Evolutionary conservation across 30 jellyfish, hydroid and myxozoan species (phyloP).

Genomic region (Cassiopea andromeda): DNA sequence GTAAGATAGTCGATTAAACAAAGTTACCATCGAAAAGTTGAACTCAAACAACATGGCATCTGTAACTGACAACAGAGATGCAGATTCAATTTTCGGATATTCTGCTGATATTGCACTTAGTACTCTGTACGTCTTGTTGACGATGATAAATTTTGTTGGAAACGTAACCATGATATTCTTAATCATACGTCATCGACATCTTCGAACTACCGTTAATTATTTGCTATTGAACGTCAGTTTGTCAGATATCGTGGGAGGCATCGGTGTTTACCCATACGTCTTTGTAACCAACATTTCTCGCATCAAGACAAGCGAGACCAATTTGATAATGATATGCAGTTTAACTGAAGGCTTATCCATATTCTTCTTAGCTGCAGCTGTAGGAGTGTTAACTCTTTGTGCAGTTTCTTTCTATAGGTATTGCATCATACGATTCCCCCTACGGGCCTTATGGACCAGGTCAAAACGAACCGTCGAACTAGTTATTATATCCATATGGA

Average conservation of each 20-base stretch:
- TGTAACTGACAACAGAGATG: not conserved
- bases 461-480: constrained; percentile 40
- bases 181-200: constrained; percentile 39
- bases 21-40: not conserved
- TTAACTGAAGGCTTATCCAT: constrained; percentile 64
- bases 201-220: constrained; percentile 61
- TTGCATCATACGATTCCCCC: constrained; percentile 54
- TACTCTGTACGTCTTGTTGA: constrained; percentile 22
- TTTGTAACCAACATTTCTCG: constrained; percentile 31
- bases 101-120: constrained; percentile 21
- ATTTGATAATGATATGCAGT: constrained; percentile 43
- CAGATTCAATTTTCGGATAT: constrained; percentile 22
- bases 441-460: constrained; percentile 60
- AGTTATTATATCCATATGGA: constrained; percentile 33
- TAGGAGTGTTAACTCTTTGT: constrained; percentile 59
- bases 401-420: constrained; percentile 67
- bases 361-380: constrained; percentile 58
- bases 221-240: constrained; percentile 65
- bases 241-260: constrained; percentile 62
- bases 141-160: constrained; percentile 41
- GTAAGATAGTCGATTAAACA: too few species aligned
- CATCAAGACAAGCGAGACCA: not conserved
- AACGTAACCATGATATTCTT: constrained; percentile 42
- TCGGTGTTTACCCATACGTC: constrained; percentile 59
- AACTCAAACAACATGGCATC: not conserved